Conservation (phyloP, 2,113 vertebrate genomes). For the Ictalurus furcatus region DNA sequence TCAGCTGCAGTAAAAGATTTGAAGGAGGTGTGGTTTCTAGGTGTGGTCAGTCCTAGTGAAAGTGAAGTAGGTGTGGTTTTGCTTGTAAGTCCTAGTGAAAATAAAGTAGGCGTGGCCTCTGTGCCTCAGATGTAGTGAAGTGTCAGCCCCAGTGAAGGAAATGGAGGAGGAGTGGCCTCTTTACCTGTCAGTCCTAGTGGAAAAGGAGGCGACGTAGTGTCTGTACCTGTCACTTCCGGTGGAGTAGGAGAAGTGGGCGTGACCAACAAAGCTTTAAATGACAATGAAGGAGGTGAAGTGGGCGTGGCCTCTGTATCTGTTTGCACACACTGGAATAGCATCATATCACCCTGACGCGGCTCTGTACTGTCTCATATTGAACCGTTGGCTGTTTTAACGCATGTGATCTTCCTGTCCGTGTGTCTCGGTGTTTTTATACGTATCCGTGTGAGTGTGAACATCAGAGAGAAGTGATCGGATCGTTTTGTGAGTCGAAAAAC, state of each 20-base stretch:
- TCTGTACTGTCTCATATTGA: not conserved
- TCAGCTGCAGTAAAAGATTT: too few species aligned
- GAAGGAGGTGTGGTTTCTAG: too few species aligned
- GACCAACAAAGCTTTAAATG: not conserved
- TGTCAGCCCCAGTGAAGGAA: too few species aligned
- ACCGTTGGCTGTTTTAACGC: not conserved
- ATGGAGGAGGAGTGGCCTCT: not conserved
- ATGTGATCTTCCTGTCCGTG: not conserved
- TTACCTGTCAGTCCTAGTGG: not conserved
- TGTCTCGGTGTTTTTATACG: too few species aligned
- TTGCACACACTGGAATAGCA: not conserved
- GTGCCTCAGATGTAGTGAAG: too few species aligned
- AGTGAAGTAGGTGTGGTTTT: not conserved
- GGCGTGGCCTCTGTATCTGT: not conserved
- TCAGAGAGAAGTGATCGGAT: not conserved
- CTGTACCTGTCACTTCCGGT: not conserved
- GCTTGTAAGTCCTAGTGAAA: not conserved
- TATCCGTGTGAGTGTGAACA: too few species aligned
- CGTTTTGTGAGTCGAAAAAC: not conserved
- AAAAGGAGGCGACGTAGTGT: not conserved
- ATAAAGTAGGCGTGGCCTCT: not conserved
- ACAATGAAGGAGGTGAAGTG: not conserved
- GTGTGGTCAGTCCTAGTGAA: not conserved
- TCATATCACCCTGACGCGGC: not conserved
- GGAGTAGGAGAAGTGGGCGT: not conserved